Conservation (phyloP, 2,888 invertebrate genomes). For the Globia sparganii region DNA sequence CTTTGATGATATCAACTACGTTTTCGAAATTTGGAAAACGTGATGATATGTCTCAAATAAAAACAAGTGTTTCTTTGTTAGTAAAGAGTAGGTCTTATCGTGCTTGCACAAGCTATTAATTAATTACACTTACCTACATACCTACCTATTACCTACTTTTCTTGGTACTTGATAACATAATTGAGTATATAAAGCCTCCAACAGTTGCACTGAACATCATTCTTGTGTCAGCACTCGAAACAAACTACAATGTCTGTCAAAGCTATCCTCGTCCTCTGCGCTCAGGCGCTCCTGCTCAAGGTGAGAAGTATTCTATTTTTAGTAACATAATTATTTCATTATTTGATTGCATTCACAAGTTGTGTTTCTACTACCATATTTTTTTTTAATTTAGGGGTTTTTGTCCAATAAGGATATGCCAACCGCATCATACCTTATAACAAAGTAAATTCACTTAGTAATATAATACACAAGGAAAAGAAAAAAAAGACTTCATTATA, state of each 20-base stretch:
- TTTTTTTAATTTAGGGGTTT: too few relatives aligned
- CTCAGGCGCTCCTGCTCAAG: slow-evolving; percentile 11
- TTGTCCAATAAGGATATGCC: too few relatives aligned
- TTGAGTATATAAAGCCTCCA: slow-evolving; percentile 25
- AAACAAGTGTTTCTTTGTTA: not conserved
- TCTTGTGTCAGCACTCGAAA: slow-evolving; percentile 38
- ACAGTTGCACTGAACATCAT: slow-evolving; percentile 20
- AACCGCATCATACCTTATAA: too few relatives aligned
- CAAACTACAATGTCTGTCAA: slow-evolving; percentile 69
- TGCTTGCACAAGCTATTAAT: slow-evolving; percentile 30
- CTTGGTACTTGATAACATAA: not conserved
- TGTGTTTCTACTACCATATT: too few relatives aligned
- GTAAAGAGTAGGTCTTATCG: slow-evolving; percentile 29
- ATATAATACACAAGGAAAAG: too few relatives aligned
- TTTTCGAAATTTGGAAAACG: slow-evolving; percentile 21
- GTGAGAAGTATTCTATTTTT: not conserved
- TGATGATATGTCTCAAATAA: not conserved
- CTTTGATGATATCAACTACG: fast-evolving
- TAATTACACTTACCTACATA: slow-evolving; percentile 18
- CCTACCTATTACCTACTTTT: too few relatives aligned
- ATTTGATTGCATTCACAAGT: too few relatives aligned
- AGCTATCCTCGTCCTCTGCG: slow-evolving; percentile 39
- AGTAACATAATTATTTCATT: too few relatives aligned
- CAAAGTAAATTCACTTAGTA: too few relatives aligned
- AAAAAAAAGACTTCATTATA: too few relatives aligned